Base-by-base conservation (phyloP, 1,140 invertebrate species). In the Liolophura sinensis region DNA sequence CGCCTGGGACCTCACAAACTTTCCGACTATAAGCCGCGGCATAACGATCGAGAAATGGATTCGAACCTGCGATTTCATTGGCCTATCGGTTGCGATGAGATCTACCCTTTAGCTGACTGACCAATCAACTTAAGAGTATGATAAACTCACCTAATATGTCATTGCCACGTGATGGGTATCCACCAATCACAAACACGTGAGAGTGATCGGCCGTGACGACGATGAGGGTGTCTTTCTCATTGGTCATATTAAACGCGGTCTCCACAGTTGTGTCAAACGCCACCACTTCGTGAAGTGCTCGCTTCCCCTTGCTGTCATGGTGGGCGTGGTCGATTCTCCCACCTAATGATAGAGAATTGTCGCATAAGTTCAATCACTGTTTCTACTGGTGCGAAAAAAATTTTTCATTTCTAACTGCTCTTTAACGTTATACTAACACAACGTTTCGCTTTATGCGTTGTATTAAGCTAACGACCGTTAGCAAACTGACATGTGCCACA, bases 201-300 rank as follows among this genome's bases (percentile, higher is more conserved):
- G 86, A 90, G 82, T 97, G 95, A 85, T 97, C 95, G 59, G 92
- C 92, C 0, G 94, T 97, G 9, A 97, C 93, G 18, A 96, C 89
- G 0, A 96, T 87, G 12, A 97, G 83, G 0, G 94, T 96, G 58
- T 96, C 90, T 0, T 87, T 78, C 6, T 83, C 66, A 62, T 88
- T 74, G 0, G 88, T 89, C 74, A 91, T 84, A 22, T 85, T 71
- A 9, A 90, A 55, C 0, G 91, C 91, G 1, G 84, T 78, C 56
- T 90, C 84, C 4, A 97, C 88, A 16, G 80, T 79, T 51, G 91
- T 87, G 56, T 94, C 92, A 62, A 98, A 88, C 18, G 89, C 89
- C 0, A 92, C 79, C 0, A 92, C 89, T 82, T 98, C 95, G 59
- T 89, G 85, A 0, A 97, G 81, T 0, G 95, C 93, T 67, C 89